Conservation (phyloP, 2,888 invertebrate genomes). For the Geotrupes spiniger region DNA sequence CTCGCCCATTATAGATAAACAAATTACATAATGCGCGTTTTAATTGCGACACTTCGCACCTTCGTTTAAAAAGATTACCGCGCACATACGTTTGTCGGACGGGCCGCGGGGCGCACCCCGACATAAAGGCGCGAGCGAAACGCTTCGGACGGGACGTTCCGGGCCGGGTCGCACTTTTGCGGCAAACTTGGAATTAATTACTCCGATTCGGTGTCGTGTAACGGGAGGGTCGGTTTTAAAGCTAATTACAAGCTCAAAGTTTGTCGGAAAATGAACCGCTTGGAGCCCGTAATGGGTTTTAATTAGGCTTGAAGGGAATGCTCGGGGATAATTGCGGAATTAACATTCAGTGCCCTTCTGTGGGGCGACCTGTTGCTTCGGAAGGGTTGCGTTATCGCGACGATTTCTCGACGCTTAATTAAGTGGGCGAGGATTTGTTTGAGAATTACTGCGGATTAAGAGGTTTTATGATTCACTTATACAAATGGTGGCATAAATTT, state of each 20-base stretch:
- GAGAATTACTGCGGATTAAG: conserved; percentile 1
- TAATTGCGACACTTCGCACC: neutral
- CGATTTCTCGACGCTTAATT: neutral
- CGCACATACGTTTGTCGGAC: neutral
- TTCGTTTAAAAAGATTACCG: neutral
- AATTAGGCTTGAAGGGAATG: conserved; percentile 37
- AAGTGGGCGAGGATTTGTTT: neutral
- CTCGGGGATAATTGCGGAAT: conserved; percentile 39
- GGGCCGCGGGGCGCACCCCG: too few relatives aligned
- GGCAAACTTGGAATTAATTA: neutral
- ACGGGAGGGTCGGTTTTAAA: neutral
- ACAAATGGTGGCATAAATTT: too few relatives aligned
- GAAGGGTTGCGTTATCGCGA: conserved; percentile 1
- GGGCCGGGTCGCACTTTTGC: neutral
- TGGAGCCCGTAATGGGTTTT: conserved; percentile 38
- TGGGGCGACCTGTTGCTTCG: conserved; percentile 3
- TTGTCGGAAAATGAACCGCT: conserved; percentile 21
- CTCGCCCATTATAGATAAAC: conserved; percentile 22
- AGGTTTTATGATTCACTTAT: too few relatives aligned
- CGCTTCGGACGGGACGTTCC: too few relatives aligned
- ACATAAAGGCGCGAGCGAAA: too few relatives aligned
- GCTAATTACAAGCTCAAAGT: conserved; percentile 5
- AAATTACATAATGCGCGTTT: conserved; percentile 11
- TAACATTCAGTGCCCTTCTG: conserved; percentile 38
- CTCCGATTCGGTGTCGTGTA: neutral